Conservation (phyloP, 2,113 vertebrate species). For the Tapirus terrestris region DNA sequence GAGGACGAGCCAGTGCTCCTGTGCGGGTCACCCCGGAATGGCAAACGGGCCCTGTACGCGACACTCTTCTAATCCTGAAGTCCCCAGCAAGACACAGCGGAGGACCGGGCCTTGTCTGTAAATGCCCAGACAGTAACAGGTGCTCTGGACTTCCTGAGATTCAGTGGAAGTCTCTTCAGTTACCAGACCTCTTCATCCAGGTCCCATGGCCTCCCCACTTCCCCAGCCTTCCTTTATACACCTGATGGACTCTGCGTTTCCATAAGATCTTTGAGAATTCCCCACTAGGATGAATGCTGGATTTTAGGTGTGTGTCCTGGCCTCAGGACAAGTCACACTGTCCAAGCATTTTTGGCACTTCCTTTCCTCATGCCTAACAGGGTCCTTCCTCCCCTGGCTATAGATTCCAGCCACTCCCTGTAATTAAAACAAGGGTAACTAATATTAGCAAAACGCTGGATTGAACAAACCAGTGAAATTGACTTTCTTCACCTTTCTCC, state of each 20-base stretch:
- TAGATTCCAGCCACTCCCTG: conserved; percentile 54
- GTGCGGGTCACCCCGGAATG: neutral
- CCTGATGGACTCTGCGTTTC: neutral
- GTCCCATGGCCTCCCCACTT: neutral
- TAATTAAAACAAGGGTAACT: neutral
- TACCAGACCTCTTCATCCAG: neutral
- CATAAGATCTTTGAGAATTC: neutral
- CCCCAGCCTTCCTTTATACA: neutral
- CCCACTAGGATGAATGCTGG: neutral
- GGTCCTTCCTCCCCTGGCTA: neutral
- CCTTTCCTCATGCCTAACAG: conserved; percentile 22
- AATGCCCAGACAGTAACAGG: neutral
- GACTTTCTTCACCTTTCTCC: conserved; percentile 16
- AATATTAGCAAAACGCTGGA: neutral
- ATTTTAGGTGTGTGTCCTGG: conserved; percentile 22
- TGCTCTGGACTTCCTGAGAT: neutral
- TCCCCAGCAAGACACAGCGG: neutral
- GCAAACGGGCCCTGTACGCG: neutral
- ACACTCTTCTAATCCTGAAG: neutral
- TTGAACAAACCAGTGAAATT: neutral
- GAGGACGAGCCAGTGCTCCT: conserved; percentile 66
- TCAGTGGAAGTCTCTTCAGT: neutral
- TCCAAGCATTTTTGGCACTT: conserved; percentile 64
- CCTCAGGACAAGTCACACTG: neutral
- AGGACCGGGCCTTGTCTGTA: neutral